A percentile compares a stretch with the other conserved stretches of the same genome.
Evolutionary conservation across 1,140 invertebrate genomes (phyloP).

Genomic region (Mycetomoellerius zeteki): DNA sequence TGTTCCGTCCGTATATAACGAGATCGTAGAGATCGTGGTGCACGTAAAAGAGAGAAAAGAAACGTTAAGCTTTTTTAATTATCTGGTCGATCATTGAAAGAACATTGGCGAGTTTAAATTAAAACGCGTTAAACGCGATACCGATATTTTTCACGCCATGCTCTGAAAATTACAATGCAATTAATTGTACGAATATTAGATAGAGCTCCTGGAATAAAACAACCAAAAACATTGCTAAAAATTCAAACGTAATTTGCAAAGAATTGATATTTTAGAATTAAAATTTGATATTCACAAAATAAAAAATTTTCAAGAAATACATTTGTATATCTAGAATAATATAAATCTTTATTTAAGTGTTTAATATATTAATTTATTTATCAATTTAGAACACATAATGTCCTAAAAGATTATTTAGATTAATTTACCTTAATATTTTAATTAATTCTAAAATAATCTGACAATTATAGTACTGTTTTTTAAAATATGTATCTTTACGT

Average conservation of each 20-base stretch:
- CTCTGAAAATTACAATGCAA: slow-evolving; percentile 32
- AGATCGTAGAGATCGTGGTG: slow-evolving; percentile 42
- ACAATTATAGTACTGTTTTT: neutral
- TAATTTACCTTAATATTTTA: neutral
- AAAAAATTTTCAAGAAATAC: neutral
- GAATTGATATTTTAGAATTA: neutral
- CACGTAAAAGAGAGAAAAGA: slow-evolving; percentile 13
- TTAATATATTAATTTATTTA: neutral
- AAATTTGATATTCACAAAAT: neutral
- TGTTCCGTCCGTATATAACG: slow-evolving; percentile 25
- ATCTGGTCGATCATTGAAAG: slow-evolving; percentile 57
- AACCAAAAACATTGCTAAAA: neutral
- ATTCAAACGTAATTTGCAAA: neutral
- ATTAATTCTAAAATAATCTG: slow-evolving; percentile 20
- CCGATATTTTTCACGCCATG: slow-evolving; percentile 53
- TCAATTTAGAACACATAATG: neutral
- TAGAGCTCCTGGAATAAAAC: neutral
- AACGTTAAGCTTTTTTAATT: slow-evolving; percentile 61
- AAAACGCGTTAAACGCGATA: slow-evolving; percentile 49
- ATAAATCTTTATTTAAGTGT: slow-evolving; percentile 1
- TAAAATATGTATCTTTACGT: neutral
- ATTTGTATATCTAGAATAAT: neutral
- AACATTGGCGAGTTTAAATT: slow-evolving; percentile 60
- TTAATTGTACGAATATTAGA: slow-evolving; percentile 52
- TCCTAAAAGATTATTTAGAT: neutral